Conservation (phyloP, 2,888 invertebrate genomes). For the Clunio marinus region DNA sequence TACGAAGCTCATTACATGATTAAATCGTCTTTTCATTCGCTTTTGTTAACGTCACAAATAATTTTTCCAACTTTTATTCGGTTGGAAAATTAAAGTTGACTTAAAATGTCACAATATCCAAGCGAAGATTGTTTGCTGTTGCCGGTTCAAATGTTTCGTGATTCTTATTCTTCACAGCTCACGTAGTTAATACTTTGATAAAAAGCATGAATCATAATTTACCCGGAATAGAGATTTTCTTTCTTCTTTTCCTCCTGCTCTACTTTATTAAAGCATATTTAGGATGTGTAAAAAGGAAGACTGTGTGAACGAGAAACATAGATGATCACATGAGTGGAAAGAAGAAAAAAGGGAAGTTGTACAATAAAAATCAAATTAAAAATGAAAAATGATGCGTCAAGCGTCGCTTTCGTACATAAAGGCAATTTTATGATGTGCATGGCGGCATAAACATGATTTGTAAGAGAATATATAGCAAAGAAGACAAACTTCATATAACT, state of each 20-base stretch:
- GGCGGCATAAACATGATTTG: background rate
- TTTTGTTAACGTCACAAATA: too few species aligned
- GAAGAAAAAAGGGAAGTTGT: background rate
- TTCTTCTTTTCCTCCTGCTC: background rate
- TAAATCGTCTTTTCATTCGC: too few species aligned
- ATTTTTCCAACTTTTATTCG: background rate
- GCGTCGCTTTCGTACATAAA: background rate
- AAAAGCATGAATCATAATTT: background rate
- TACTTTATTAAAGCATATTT: too few species aligned
- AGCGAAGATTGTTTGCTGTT: background rate
- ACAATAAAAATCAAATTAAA: conserved; percentile 29
- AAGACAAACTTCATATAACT: background rate
- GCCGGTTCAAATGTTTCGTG: too few species aligned
- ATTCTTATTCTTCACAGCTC: background rate
- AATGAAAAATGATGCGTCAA: conserved; percentile 29
- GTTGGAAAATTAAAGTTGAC: background rate
- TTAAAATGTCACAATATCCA: background rate
- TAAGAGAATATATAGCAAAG: background rate
- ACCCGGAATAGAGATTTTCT: background rate
- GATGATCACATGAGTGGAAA: too few species aligned
- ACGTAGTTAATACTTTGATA: background rate
- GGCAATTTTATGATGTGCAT: background rate
- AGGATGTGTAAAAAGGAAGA: background rate
- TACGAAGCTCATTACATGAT: too few species aligned
- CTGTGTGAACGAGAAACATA: background rate